Percentiles rank a stretch among this genome's conserved stretches.
phyloP scores from a whole-genome alignment of 2,888 invertebrate genomes.

The Dicranocentrus wangi region DNA sequence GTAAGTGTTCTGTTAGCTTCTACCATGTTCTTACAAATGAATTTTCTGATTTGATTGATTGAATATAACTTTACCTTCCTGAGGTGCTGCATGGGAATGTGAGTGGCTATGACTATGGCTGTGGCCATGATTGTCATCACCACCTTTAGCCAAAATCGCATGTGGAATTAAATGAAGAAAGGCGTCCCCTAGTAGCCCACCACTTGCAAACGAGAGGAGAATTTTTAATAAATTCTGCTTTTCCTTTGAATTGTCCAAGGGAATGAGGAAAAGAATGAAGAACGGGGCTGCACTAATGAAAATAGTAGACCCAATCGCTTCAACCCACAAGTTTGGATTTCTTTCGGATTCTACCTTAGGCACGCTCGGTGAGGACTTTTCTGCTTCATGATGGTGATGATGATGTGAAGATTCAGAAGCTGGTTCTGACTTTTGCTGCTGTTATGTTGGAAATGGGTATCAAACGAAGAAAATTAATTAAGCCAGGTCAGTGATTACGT shows the following conservation, averaged over 20 bases:
- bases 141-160: constrained; percentile 80
- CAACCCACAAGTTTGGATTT: constrained; percentile 80
- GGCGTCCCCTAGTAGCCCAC: constrained; percentile 97
- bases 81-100: constrained; percentile 76
- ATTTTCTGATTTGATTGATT: too few species aligned
- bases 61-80: constrained; percentile 73
- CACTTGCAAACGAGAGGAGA: constrained; percentile 93
- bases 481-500: background rate
- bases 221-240: constrained; percentile 92
- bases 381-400: background rate
- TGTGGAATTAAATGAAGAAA: constrained; percentile 99
- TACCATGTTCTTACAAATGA: too few species aligned
- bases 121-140: constrained; percentile 75
- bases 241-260: constrained; percentile 88
- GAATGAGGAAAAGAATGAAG: constrained; percentile 92
- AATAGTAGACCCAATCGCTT: constrained; percentile 91
- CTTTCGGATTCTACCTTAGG: constrained; percentile 9
- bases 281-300: constrained; percentile 97
- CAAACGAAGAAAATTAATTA: constrained; percentile 3
- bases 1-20: too few species aligned
- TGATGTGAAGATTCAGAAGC: background rate
- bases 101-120: constrained; percentile 78
- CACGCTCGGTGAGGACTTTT: background rate
- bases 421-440: constrained; percentile 11
- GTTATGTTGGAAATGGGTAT: too few species aligned